Conservation (phyloP, 2,888 invertebrate species). For the Himalopsyche anomala region DNA sequence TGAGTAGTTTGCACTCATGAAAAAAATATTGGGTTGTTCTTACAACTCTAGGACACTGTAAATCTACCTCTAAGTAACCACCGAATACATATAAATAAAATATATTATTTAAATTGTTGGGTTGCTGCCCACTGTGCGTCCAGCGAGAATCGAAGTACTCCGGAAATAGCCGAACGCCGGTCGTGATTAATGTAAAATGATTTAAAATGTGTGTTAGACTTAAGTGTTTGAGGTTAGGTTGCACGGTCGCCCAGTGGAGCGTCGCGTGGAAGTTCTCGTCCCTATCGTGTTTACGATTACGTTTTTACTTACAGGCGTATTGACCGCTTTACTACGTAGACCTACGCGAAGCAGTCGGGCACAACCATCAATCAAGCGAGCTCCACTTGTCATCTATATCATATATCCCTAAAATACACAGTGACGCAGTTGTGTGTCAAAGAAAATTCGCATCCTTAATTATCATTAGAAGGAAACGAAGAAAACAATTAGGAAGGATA, state of each 20-base stretch:
- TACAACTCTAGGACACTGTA: too few species aligned
- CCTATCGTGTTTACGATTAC: conserved; percentile 5
- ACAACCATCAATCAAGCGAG: not conserved
- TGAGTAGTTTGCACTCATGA: too few species aligned
- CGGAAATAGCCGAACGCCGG: not conserved
- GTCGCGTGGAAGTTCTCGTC: not conserved
- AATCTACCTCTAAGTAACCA: too few species aligned
- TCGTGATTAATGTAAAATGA: conserved; percentile 31
- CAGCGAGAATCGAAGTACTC: not conserved
- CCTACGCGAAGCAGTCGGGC: not conserved
- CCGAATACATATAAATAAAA: too few species aligned
- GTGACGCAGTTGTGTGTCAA: too few species aligned
- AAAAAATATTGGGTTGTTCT: too few species aligned
- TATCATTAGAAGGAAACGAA: too few species aligned
- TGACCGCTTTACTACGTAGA: not conserved
- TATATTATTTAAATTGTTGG: not conserved
- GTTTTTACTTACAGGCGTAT: not conserved
- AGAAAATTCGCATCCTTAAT: too few species aligned
- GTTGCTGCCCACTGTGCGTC: not conserved
- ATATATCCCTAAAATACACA: too few species aligned
- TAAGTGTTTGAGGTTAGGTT: not conserved
- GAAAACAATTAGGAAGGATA: too few species aligned
- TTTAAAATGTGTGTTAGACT: not conserved
- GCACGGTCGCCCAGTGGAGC: not conserved
- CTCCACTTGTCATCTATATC: too few species aligned